Percentiles rank a stretch among this genome's conserved stretches.
These are phyloP conservation scores for Cyprinella venusta DNA, from an alignment of 2,797 vertebrate species.

Conservation along the genomic window DNA sequence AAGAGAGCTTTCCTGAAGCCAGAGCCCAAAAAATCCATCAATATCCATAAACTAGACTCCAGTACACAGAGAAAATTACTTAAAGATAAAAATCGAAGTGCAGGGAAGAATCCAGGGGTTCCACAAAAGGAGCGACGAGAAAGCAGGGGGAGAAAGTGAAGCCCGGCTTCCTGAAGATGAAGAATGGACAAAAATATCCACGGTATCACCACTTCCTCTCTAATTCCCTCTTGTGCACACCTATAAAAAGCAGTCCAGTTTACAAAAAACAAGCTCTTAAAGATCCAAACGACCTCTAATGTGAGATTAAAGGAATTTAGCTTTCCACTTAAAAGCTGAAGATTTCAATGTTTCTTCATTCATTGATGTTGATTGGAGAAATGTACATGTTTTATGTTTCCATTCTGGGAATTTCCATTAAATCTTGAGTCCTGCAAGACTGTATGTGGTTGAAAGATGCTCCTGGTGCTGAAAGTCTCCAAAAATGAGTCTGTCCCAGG, in stretches of 20 bases:
- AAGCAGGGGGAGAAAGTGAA: slow-evolving; percentile 43
- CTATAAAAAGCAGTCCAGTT: slow-evolving; percentile 2
- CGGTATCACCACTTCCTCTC: slow-evolving; percentile 55
- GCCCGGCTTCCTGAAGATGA: slow-evolving; percentile 56
- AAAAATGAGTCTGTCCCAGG: not conserved
- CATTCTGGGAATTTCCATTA: not conserved
- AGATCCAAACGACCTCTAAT: not conserved
- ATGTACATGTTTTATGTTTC: not conserved
- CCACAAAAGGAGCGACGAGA: not conserved
- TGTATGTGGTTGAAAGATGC: not conserved
- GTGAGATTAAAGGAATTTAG: not conserved
- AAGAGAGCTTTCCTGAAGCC: slow-evolving; percentile 58
- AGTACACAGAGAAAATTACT: not conserved
- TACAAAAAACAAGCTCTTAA: slow-evolving; percentile 11
- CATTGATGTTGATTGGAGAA: not conserved
- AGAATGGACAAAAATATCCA: slow-evolving; percentile 62
- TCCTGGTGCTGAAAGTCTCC: not conserved
- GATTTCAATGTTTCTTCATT: not conserved
- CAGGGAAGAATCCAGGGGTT: not conserved
- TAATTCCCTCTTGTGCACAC: slow-evolving; percentile 29
- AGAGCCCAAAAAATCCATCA: slow-evolving; percentile 67
- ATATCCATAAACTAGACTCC: slow-evolving; percentile 23
- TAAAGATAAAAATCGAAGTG: not conserved
- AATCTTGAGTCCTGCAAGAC: not conserved
- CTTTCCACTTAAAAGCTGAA: not conserved